A percentile compares a stretch with the other conserved stretches of the same genome.
Conservation (phyloP, 2,797 vertebrate species). For the Erithacus rubecula region DNA sequence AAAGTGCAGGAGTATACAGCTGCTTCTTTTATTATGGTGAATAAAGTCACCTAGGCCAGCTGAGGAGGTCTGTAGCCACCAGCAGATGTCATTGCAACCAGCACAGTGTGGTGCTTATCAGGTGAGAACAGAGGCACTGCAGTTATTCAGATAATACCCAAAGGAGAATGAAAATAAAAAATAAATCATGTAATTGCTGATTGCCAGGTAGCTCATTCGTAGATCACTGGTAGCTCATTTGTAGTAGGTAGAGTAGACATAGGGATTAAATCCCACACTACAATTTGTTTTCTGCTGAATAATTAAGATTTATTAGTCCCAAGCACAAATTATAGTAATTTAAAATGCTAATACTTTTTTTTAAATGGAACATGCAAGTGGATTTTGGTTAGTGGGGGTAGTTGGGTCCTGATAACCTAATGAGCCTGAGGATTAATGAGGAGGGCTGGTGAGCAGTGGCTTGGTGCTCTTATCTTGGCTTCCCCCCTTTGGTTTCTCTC, state of each 20-base stretch:
- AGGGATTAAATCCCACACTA: conserved; percentile 4
- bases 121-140: neutral
- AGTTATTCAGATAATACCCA: neutral
- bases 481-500: neutral
- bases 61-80: neutral
- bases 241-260: conserved; percentile 19
- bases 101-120: fast-evolving
- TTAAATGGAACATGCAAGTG: neutral
- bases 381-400: neutral
- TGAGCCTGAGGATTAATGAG: neutral
- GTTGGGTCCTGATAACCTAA: neutral
- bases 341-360: neutral
- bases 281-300: conserved; percentile 42
- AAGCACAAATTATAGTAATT: conserved; percentile 38
- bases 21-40: neutral
- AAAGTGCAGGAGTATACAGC: neutral
- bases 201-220: neutral
- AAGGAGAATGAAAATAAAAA: neutral
- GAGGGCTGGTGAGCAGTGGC: neutral
- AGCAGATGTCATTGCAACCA: conserved; percentile 58
- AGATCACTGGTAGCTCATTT: neutral
- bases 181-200: neutral
- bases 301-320: conserved; percentile 52
- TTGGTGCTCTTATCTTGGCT: neutral
- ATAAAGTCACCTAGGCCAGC: neutral